These are phyloP conservation scores for Myotis myotis DNA, from an alignment of 2,797 vertebrate species.

Conservation along the genomic window DNA sequence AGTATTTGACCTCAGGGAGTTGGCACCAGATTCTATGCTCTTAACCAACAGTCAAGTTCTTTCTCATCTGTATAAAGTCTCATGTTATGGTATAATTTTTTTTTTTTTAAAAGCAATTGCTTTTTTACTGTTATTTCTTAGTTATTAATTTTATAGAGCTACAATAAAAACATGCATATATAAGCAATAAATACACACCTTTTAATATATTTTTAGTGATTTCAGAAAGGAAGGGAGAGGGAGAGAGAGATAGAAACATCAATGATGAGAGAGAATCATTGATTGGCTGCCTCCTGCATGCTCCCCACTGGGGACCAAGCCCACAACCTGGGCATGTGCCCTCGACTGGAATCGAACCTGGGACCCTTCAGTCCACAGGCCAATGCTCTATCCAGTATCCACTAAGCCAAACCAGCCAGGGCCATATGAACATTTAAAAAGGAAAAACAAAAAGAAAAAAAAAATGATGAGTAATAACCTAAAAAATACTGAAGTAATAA, in stretches of 20 bases:
- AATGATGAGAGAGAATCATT: too few relatives aligned
- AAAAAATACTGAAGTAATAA: constrained; percentile 57
- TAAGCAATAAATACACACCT: background rate
- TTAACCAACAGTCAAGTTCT: background rate
- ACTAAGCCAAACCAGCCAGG: too few relatives aligned
- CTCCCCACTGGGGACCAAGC: too few relatives aligned
- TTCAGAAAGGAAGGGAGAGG: too few relatives aligned
- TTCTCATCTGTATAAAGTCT: background rate
- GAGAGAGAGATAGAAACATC: background rate
- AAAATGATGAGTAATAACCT: constrained; percentile 40
- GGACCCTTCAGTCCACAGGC: too few relatives aligned
- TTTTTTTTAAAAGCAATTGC: background rate
- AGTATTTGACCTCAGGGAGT: background rate
- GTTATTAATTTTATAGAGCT: background rate
- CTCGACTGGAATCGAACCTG: too few relatives aligned
- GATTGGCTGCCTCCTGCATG: too few relatives aligned
- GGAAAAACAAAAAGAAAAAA: constrained; percentile 8
- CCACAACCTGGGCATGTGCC: too few relatives aligned
- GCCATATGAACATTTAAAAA: background rate
- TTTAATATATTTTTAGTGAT: background rate
- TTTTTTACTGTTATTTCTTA: background rate
- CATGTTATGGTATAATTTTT: background rate
- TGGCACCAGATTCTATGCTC: background rate
- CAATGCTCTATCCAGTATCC: too few relatives aligned
- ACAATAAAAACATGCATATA: background rate